Percentiles rank a stretch among this genome's conserved stretches.
These are phyloP conservation scores for Hemibagrus guttatus DNA, from an alignment of 2,797 vertebrate species.

Conservation along the genomic window DNA sequence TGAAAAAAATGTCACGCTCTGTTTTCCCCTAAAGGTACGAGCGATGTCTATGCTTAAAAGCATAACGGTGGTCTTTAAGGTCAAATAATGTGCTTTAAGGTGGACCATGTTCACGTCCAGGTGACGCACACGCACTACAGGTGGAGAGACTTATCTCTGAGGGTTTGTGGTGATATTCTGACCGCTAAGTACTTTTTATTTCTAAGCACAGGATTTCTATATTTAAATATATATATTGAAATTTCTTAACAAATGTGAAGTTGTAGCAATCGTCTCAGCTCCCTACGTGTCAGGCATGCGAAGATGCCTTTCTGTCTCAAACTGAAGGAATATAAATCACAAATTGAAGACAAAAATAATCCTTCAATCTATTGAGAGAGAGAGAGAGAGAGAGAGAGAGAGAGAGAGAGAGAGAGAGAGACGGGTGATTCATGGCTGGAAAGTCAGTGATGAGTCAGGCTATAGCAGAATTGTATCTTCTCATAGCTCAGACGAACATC, in stretches of 20 bases:
- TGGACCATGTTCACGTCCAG: background rate
- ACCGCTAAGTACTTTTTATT: background rate
- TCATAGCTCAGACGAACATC: constrained; percentile 47
- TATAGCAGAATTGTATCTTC: constrained; percentile 39
- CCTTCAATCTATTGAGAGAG: constrained; percentile 7
- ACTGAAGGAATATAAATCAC: constrained; percentile 13
- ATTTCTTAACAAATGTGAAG: constrained; percentile 4
- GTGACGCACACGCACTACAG: background rate
- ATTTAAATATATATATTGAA: background rate
- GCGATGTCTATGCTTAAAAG: background rate
- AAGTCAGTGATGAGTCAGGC: constrained; percentile 48
- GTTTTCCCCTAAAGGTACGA: background rate
- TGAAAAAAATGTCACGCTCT: background rate
- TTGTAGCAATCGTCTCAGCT: background rate
- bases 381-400: constrained; percentile 3
- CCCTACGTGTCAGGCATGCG: background rate
- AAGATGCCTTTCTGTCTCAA: background rate
- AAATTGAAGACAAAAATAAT: constrained; percentile 13
- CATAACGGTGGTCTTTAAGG: background rate
- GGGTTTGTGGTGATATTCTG: background rate
- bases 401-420: constrained; percentile 13
- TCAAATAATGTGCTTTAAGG: background rate
- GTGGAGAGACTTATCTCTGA: background rate
- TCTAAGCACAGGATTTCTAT: background rate
- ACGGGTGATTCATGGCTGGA: constrained; percentile 41